Conservation (phyloP, 1,140 invertebrate genomes). For the Lasioglossum baleicum region DNA sequence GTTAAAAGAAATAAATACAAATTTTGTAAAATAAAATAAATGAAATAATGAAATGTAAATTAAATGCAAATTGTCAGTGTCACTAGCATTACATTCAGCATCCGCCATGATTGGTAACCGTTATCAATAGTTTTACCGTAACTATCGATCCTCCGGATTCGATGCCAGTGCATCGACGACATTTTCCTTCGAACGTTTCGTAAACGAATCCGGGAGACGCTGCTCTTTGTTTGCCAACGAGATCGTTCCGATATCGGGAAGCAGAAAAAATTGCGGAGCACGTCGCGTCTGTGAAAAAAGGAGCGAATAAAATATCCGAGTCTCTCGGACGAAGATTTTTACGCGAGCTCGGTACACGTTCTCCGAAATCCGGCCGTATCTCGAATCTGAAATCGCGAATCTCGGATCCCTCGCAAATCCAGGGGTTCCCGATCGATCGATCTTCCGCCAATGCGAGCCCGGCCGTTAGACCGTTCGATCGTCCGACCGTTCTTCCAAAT, state of each 20-base stretch:
- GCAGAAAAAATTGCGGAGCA: neutral
- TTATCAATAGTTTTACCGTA: too few relatives aligned
- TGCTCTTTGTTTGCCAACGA: too few relatives aligned
- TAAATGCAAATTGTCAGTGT: too few relatives aligned
- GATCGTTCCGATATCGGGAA: neutral
- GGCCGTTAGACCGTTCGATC: neutral
- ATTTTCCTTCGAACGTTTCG: too few relatives aligned
- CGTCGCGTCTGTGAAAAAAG: neutral
- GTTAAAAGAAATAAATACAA: too few relatives aligned
- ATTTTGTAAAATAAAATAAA: too few relatives aligned
- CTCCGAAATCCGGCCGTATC: slow-evolving; percentile 20
- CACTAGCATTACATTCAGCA: too few relatives aligned
- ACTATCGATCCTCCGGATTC: too few relatives aligned
- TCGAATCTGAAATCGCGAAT: neutral
- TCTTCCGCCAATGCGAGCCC: neutral
- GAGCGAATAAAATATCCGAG: neutral
- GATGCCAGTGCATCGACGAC: too few relatives aligned
- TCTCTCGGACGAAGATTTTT: neutral
- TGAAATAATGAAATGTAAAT: too few relatives aligned
- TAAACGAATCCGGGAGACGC: too few relatives aligned
- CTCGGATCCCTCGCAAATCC: neutral
- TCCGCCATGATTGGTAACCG: too few relatives aligned
- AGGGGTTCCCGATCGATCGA: slow-evolving; percentile 7
- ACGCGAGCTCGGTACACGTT: slow-evolving; percentile 8
- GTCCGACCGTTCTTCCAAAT: slow-evolving; percentile 8